phyloP scores from a whole-genome alignment of 2,113 vertebrate genomes.

The Spea multiplicata region DNA sequence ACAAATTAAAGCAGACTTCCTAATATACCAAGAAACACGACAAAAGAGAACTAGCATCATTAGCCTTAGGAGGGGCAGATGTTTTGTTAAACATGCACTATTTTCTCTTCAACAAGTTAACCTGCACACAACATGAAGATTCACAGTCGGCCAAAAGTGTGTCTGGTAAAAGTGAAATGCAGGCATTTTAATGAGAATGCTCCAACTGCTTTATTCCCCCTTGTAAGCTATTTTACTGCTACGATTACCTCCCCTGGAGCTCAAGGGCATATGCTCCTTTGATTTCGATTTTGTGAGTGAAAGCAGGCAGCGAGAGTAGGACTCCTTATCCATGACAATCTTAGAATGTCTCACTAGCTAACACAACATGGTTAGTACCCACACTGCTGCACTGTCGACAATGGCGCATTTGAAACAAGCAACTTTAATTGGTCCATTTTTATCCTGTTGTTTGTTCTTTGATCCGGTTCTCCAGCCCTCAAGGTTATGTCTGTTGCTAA shows the following conservation, averaged over 20 bases:
- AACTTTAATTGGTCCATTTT: neutral
- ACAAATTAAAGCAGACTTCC: too few relatives aligned
- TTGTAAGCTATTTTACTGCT: slow-evolving; percentile 38
- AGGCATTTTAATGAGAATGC: slow-evolving; percentile 41
- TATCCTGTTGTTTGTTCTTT: neutral
- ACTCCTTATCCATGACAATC: slow-evolving; percentile 17
- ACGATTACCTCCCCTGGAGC: slow-evolving; percentile 33
- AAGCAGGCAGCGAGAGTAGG: slow-evolving; percentile 8
- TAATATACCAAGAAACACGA: too few relatives aligned
- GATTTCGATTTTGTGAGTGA: slow-evolving; percentile 30
- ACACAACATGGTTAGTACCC: slow-evolving; percentile 26
- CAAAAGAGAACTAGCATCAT: too few relatives aligned
- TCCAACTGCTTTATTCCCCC: slow-evolving; percentile 17
- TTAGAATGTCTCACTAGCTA: slow-evolving; percentile 15
- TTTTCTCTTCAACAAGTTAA: neutral
- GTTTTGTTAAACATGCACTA: neutral
- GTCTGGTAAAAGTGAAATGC: slow-evolving; percentile 30
- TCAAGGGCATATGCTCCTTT: slow-evolving; percentile 40
- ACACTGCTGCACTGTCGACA: slow-evolving; percentile 7
- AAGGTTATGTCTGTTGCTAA: neutral
- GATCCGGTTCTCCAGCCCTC: too few relatives aligned
- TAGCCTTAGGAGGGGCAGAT: too few relatives aligned
- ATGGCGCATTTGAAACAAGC: neutral
- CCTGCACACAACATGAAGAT: slow-evolving; percentile 18
- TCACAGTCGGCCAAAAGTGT: slow-evolving; percentile 32